Base-by-base conservation (phyloP, 92 coral and sea anemone species). In the Palythoa grandiflora region DNA sequence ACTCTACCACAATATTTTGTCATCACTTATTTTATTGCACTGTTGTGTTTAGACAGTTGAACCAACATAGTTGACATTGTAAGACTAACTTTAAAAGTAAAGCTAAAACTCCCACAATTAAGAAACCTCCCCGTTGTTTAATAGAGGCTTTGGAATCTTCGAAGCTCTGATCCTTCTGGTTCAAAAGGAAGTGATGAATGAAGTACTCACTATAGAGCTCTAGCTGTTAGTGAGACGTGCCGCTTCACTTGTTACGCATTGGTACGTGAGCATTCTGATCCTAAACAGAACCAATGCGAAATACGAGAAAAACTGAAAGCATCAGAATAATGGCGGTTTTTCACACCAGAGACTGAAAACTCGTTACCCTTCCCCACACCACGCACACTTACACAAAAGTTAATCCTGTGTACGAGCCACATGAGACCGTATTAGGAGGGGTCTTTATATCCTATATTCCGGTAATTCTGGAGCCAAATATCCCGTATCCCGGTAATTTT, bases 131-230 rank as follows among this genome's bases (percentile, higher is more conserved):
- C 11, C 9, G 37, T 44, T 6, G 37, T 19, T 79, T 35, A 3
- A 59, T 39, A 16, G 10, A n/a, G 72, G 19, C 13, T 61, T 16
- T n/a, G 15, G 38, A 5, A 7, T 1, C 2, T 0, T 0, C 0
- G 0, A 1, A 3, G 9, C 14, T 0, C 11, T 4, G 84, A 79
- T 79, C 84, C 84, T 79, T 79, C 84, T 79, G 84, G 84, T 79
- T 79, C 84, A 79, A 40, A 6, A 9, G 84, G 84, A 79, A 3
- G 39, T 79, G 84, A 79, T 79, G 84, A 79, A 79, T 28, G 84
- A 68, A 54, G 72, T 79, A 79, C 39, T 79, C 84, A 20, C 28
- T 57, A 79, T 57, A 79, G 8, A 55, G 28, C 48, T 57, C 16
- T 52, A 51, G 6, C 6, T 51, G 61, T 79, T 79, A 57, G 73